Percentiles rank a stretch among this genome's conserved stretches.
phyloP scores from a whole-genome alignment of 2,888 invertebrate genomes.

The Pocota personata region DNA sequence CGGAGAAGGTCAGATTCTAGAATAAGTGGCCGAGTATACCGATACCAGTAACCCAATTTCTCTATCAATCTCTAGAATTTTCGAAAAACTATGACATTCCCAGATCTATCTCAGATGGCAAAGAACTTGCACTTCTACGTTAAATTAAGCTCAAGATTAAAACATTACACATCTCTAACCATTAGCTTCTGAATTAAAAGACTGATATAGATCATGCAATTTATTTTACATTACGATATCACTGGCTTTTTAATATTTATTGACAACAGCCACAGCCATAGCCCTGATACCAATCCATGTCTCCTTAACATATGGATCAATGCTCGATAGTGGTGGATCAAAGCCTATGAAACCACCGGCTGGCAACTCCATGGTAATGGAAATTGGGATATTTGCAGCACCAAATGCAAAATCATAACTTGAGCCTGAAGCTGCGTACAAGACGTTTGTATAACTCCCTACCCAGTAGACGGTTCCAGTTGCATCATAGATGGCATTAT shows the following conservation, averaged over 20 bases:
- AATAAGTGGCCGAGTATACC: no score
- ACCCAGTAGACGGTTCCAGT: constrained; percentile 81
- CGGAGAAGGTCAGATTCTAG: no score
- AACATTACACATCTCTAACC: no score
- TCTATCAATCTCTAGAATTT: no score
- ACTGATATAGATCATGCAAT: background rate
- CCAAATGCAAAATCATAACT: constrained; percentile 87
- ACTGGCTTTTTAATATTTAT: constrained; percentile 76
- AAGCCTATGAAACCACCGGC: constrained; percentile 85
- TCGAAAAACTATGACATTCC: no score
- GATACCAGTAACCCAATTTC: no score
- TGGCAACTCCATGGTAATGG: constrained; percentile 87
- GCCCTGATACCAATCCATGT: constrained; percentile 84
- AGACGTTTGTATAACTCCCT: constrained; percentile 83
- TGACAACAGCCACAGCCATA: constrained; percentile 78
- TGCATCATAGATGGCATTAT: constrained; percentile 79
- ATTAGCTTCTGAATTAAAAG: background rate
- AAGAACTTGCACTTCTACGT: no score
- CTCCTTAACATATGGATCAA: constrained; percentile 84
- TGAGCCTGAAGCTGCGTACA: constrained; percentile 85
- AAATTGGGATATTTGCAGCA: constrained; percentile 84
- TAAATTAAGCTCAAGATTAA: no score
- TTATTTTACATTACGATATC: background rate
- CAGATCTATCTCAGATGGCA: no score
- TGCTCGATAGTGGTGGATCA: constrained; percentile 84